A percentile compares a stretch with the other conserved stretches of the same genome.
phyloP scores from a whole-genome alignment of 2,113 vertebrate species.

The Jaculus jaculus region DNA sequence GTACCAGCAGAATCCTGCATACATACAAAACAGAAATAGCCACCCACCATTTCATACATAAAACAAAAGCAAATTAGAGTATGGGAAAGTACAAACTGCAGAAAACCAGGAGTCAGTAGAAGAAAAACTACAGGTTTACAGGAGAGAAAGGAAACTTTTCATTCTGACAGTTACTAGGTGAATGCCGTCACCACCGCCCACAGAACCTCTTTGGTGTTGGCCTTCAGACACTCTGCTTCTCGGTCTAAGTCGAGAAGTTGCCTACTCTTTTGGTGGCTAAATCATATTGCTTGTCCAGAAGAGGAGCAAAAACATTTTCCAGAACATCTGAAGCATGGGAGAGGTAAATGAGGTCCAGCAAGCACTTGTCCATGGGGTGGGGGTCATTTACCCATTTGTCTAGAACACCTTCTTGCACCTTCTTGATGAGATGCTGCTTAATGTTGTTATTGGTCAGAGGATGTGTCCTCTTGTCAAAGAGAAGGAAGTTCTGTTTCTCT shows the following conservation, averaged over 20 bases:
- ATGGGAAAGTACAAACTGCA: too few relatives aligned
- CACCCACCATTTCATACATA: constrained; percentile 80
- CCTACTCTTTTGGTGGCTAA: too few relatives aligned
- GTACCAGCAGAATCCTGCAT: too few relatives aligned
- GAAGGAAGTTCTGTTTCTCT: too few relatives aligned
- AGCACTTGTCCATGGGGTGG: constrained; percentile 95
- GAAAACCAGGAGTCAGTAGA: constrained; percentile 83
- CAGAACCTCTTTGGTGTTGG: constrained; percentile 94
- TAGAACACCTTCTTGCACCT: constrained; percentile 95
- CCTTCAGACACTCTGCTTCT: too few relatives aligned
- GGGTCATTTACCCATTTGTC: constrained; percentile 97
- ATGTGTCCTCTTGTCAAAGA: constrained; percentile 98
- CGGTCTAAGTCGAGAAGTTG: too few relatives aligned
- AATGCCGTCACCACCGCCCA: constrained; percentile 98
- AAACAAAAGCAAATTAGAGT: constrained; percentile 80
- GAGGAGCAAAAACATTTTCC: too few relatives aligned
- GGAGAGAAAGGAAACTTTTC: constrained; percentile 72
- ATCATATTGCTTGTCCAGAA: too few relatives aligned
- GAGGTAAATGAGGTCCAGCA: constrained; percentile 95
- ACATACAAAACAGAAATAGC: constrained; percentile 78
- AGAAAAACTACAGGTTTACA: constrained; percentile 82
- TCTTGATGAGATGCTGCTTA: constrained; percentile 97
- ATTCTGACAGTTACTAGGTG: constrained; percentile 90
- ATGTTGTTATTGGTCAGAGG: constrained; percentile 97
- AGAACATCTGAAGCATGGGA: constrained; percentile 96